phyloP scores from a whole-genome alignment of 2,113 vertebrate genomes.

The Chloropsis hardwickii region DNA sequence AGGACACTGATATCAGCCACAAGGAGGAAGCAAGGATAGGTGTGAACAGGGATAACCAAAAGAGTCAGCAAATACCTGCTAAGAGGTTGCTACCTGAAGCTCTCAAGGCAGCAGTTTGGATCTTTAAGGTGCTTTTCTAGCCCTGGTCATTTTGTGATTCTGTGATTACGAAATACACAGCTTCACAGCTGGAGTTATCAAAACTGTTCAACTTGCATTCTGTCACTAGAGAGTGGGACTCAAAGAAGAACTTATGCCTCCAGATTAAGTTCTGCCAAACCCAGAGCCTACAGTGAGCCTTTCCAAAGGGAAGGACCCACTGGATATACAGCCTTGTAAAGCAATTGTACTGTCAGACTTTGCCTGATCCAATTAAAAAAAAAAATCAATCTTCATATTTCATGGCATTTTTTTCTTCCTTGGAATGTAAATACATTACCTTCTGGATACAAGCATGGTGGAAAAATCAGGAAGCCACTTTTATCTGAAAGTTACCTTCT shows the following conservation, averaged over 20 bases:
- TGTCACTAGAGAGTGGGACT: background rate
- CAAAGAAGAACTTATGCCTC: background rate
- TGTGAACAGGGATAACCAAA: background rate
- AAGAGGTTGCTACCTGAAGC: background rate
- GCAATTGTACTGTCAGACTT: background rate
- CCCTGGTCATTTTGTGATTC: too few relatives aligned
- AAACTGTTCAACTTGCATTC: background rate
- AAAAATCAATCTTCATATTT: background rate
- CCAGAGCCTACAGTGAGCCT: background rate
- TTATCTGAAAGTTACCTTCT: background rate
- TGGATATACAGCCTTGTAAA: background rate
- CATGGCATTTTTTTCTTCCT: background rate
- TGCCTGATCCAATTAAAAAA: background rate
- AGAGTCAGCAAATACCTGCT: background rate
- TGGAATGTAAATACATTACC: background rate
- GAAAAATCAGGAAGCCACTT: background rate
- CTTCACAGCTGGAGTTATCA: background rate
- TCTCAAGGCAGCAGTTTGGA: background rate
- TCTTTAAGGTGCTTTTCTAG: background rate
- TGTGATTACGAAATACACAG: accelerated
- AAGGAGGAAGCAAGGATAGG: background rate
- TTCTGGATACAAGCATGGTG: background rate
- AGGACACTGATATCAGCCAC: background rate
- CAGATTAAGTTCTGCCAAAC: background rate
- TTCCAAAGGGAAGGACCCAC: background rate